Evolutionary conservation across 2,113 vertebrate genomes (phyloP), one percentile per base, ranked within the genome.

Genomic region (Dromaius novaehollandiae): DNA sequence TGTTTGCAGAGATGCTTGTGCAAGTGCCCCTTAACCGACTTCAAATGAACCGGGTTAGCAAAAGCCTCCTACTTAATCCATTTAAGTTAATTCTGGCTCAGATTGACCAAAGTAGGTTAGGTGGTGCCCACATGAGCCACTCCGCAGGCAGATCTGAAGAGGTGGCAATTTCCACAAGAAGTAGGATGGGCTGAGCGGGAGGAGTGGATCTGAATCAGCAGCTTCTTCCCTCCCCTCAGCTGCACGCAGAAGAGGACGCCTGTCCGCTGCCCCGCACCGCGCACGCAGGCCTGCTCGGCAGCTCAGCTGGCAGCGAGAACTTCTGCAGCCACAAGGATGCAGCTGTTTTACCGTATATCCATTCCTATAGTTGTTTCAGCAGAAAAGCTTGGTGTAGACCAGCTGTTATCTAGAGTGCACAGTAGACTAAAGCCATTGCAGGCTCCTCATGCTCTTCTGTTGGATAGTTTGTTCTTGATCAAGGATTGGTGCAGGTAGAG

Each of bases 61-160:
- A 82, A 94, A 83, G 48, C 87, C 91, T 96, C 87, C 91, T 48
- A 40, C 88, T 94, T 94, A 81, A 96, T 96, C 91, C 85, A 90
- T 94, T 95, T 94, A 90, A 77, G 86, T 58, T 92, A 90, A 89
- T 88, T 63, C 90, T 97, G 93, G 85, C 82, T 89, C 55, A 48
- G 64, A 75, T 50, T 94, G 90, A 88, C 92, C 50, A 0, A 93
- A 81, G 95, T 90, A 81, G 90, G 88, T 94, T 95, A 95, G 76
- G 83, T 79, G 93, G 80, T 92, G 80, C 58, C 89, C 75, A 82
- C 58, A 89, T 0, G 2, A 93, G 75, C 70, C 22, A 15, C 58
- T 88, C 85, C 48, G 50, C 75, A 58, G 64, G 50, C 82, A 74
- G 53, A 80, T 56, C 75, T 40, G 71, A 82, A 89, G 66, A 86